Base-by-base conservation (phyloP, 2,113 vertebrate species). In the Carassius carassius region DNA sequence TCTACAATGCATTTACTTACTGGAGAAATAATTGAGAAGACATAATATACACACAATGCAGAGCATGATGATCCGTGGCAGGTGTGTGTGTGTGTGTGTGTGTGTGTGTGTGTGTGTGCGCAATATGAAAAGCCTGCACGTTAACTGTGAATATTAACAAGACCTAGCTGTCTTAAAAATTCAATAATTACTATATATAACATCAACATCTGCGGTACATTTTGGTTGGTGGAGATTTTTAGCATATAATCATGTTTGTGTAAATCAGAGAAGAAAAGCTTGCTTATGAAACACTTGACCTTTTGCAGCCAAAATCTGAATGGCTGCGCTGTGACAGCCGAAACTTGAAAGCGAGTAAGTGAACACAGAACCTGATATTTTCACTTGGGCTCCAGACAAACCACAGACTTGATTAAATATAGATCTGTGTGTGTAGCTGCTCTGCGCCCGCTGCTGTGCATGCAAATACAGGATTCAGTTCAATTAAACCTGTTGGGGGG, bases 1-100 rank as follows among this genome's bases (percentile, higher is more conserved):
- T 29, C 79, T 80, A 67, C 21, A 84, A 4, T 56, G 89, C 91
- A 81, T 76, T 90, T 91, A 87, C 84, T 84, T 88, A 78, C 25
- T 80, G 62, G 41, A 81, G n/a, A 80, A 77, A 80, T 77, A 88
- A 29, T 85, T 37, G 79, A 84, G 72, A 60, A 79, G 47, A 84
- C 84, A 88, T 69, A 10, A 69, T 85, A 90, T 72, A 85, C 75
- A 70, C 25, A 77, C 62, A 78, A 8, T 19, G 10, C 16, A 44
- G 16, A 54, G 56, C 9, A 25, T 16, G 3, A 5, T 10, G 44
- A 47, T 49, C 35, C 35, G 16, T 35, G 62, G 44, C n/a, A 67
- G 13, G 47, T 47, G 51, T 49, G 4, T 60, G 25, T 65, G 44
- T 84, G 47, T 56, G 63, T 47, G 13, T 29, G 29, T 29, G 37